A percentile compares a stretch with the other conserved stretches of the same genome.
These are phyloP conservation scores for Anas capensis DNA, from an alignment of 2,797 vertebrate genomes.

Conservation along the genomic window DNA sequence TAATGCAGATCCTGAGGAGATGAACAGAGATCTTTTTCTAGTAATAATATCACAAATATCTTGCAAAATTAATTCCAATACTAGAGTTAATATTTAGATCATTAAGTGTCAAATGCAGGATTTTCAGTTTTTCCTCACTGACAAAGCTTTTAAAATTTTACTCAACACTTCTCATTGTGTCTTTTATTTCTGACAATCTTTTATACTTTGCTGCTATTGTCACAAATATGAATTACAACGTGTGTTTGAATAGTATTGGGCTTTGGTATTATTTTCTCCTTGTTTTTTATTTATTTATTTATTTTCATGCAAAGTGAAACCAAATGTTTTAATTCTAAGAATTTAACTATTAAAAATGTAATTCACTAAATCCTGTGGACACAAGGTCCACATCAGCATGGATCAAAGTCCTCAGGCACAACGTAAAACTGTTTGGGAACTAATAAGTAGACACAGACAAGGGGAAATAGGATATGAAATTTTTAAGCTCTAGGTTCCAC, in stretches of 20 bases:
- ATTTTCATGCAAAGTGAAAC: neutral
- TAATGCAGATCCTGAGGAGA: neutral
- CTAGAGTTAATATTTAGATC: neutral
- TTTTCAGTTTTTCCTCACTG: neutral
- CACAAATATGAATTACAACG: neutral
- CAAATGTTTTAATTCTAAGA: neutral
- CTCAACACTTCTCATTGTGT: neutral
- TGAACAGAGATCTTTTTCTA: neutral
- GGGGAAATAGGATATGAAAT: neutral
- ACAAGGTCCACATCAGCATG: neutral
- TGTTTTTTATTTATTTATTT: neutral
- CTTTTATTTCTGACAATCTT: neutral
- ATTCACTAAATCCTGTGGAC: neutral
- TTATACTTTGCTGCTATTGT: neutral
- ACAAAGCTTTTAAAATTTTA: constrained; percentile 16
- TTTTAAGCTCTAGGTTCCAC: neutral
- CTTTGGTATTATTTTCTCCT: neutral
- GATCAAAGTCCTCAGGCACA: neutral
- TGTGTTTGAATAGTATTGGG: neutral
- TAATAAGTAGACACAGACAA: neutral
- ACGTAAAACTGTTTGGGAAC: neutral
- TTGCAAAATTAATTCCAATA: neutral
- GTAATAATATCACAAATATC: neutral
- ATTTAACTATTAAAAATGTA: neutral
- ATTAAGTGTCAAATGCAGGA: neutral